Percentiles rank a stretch among this genome's conserved stretches.
Conservation (phyloP, 1,140 invertebrate genomes). For the Hesperophylax magnus region DNA sequence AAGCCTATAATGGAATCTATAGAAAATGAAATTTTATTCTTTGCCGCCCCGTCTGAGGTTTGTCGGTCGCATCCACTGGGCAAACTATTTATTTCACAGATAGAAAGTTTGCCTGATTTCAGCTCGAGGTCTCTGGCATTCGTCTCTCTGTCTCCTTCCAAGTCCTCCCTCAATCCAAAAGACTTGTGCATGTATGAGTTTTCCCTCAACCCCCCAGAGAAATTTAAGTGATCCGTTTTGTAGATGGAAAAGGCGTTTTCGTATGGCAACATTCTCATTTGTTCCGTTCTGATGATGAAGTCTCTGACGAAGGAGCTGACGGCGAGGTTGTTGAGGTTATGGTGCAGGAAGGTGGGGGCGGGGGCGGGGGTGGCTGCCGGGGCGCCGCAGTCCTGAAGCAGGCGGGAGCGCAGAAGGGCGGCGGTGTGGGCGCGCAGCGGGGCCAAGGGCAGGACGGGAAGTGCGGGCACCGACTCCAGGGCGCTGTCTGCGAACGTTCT, state of each 20-base stretch:
- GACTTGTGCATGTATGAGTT: neutral
- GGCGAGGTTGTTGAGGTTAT: conserved; percentile 50
- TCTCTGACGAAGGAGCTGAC: conserved; percentile 54
- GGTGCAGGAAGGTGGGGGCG: neutral
- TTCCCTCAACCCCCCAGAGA: neutral
- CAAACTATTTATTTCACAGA: conserved; percentile 7
- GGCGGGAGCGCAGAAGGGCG: conserved; percentile 40
- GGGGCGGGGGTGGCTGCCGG: conserved; percentile 28
- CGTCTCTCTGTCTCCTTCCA: neutral
- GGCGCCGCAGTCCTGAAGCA: conserved; percentile 43
- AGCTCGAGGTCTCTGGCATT: neutral
- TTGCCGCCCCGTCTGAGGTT: conserved; percentile 43
- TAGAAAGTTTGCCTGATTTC: conserved; percentile 6
- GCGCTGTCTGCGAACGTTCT: conserved; percentile 72
- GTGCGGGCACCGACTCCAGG: conserved; percentile 65
- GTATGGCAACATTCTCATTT: conserved; percentile 47
- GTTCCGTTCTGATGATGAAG: conserved; percentile 49
- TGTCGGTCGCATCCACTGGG: neutral
- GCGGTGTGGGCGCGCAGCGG: conserved; percentile 37
- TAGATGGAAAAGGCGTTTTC: conserved; percentile 10
- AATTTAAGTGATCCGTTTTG: conserved; percentile 5
- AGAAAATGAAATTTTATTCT: conserved; percentile 70
- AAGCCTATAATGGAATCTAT: conserved; percentile 75
- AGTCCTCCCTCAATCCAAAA: neutral
- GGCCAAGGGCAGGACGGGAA: conserved; percentile 46